Percentiles rank a stretch among this genome's conserved stretches.
phyloP scores from a whole-genome alignment of 2,113 vertebrate species.

The Eublepharis macularius region DNA sequence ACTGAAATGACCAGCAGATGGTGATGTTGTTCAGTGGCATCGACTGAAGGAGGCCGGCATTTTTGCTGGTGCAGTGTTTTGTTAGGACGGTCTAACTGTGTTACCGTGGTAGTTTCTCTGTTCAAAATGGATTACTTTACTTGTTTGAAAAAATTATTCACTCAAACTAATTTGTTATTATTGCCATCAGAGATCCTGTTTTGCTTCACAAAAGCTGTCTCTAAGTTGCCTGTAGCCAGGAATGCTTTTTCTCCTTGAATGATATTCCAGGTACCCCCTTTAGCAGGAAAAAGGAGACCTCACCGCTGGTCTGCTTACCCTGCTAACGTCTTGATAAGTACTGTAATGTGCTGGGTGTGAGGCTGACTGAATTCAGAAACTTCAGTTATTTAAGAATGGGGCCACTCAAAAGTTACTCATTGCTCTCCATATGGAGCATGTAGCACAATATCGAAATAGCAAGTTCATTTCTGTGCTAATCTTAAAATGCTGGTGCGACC shows the following conservation, averaged over 20 bases:
- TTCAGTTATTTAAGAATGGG: too few relatives aligned
- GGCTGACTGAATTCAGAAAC: too few relatives aligned
- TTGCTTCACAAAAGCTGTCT: not conserved
- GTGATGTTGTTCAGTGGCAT: conserved; percentile 33
- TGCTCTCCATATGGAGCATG: too few relatives aligned
- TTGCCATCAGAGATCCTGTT: not conserved
- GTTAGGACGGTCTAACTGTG: rapidly evolving
- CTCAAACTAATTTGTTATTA: not conserved
- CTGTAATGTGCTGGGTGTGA: too few relatives aligned
- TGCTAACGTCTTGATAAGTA: too few relatives aligned
- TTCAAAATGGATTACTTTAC: not conserved
- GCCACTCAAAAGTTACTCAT: too few relatives aligned
- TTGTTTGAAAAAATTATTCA: not conserved
- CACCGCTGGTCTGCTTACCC: too few relatives aligned
- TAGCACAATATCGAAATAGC: not conserved
- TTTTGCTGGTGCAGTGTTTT: rapidly evolving
- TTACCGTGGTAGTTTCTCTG: not conserved
- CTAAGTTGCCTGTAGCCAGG: too few relatives aligned
- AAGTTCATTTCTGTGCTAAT: too few relatives aligned
- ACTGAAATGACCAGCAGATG: conserved; percentile 67
- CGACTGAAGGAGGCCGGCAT: not conserved
- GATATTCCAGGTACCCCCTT: not conserved
- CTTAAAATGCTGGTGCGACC: too few relatives aligned
- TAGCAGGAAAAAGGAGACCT: too few relatives aligned
- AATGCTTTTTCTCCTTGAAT: not conserved